These are phyloP conservation scores for Dryobotodes eremita DNA, from an alignment of 2,888 invertebrate genomes.

Conservation along the genomic window DNA sequence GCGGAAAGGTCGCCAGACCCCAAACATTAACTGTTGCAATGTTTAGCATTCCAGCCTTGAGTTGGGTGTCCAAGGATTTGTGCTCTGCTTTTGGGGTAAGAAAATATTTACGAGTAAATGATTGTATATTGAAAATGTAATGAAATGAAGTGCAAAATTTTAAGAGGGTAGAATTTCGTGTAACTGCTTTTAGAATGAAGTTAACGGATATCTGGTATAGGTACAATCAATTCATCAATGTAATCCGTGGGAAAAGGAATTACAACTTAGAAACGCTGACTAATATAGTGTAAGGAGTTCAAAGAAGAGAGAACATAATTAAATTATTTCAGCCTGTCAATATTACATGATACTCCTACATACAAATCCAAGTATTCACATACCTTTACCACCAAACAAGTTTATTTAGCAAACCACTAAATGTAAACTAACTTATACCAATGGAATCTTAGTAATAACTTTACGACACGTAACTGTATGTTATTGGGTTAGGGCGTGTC, in stretches of 20 bases:
- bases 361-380: neutral
- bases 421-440: slow-evolving; percentile 56
- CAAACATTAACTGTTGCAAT: slow-evolving; percentile 60
- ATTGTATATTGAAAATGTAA: neutral
- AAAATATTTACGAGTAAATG: neutral
- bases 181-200: neutral
- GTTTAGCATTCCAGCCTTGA: slow-evolving; percentile 53
- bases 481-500: slow-evolving; percentile 84
- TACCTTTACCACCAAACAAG: slow-evolving; percentile 21
- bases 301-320: neutral
- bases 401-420: slow-evolving; percentile 57
- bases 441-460: slow-evolving; percentile 69
- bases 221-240: neutral
- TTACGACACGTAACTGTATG: slow-evolving; percentile 65
- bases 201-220: neutral
- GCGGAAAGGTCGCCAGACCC: slow-evolving; percentile 57
- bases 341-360: neutral
- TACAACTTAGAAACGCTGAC: neutral
- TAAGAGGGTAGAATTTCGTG: neutral
- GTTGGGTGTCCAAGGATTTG: slow-evolving; percentile 17
- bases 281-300: neutral
- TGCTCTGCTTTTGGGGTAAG: neutral
- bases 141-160: neutral
- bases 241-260: neutral
- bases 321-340: slow-evolving; percentile 11